Conservation (phyloP, 2,888 invertebrate species). For the Xestia c-nigrum region DNA sequence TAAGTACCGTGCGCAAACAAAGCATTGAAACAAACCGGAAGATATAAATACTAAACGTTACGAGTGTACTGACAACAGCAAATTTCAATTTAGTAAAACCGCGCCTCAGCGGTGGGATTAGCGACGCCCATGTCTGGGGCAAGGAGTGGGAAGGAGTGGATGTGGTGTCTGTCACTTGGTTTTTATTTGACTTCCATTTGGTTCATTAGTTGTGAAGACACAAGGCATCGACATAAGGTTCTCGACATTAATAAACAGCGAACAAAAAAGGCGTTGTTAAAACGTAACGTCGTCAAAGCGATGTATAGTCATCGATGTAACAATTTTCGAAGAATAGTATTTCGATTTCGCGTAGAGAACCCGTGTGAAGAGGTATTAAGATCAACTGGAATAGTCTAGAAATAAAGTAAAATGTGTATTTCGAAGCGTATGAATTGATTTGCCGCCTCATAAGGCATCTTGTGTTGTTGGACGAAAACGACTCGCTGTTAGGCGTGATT, state of each 20-base stretch:
- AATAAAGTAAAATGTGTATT: background rate
- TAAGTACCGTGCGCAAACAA: constrained; percentile 38
- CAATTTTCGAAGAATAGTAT: too few species aligned
- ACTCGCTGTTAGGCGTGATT: background rate
- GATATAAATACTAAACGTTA: constrained; percentile 62
- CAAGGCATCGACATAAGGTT: too few species aligned
- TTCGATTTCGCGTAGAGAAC: too few species aligned
- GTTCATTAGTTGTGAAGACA: too few species aligned
- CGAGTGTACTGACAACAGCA: constrained; percentile 77
- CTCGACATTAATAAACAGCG: too few species aligned
- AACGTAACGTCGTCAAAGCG: too few species aligned
- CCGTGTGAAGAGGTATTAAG: background rate
- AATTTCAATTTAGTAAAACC: constrained; percentile 87
- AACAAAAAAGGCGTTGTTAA: too few species aligned
- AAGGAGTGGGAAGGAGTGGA: constrained; percentile 48
- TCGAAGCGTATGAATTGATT: background rate
- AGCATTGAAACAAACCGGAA: constrained; percentile 55
- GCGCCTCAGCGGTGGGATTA: constrained; percentile 78
- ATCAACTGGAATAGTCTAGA: background rate
- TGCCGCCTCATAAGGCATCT: background rate
- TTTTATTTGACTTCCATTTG: background rate
- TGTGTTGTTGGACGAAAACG: background rate
- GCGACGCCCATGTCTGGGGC: constrained; percentile 62
- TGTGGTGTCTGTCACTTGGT: constrained; percentile 22
- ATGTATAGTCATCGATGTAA: too few species aligned